Percentiles rank a stretch among this genome's conserved stretches.
Conservation (phyloP, 1,140 invertebrate species). For the Panonychus citri region DNA sequence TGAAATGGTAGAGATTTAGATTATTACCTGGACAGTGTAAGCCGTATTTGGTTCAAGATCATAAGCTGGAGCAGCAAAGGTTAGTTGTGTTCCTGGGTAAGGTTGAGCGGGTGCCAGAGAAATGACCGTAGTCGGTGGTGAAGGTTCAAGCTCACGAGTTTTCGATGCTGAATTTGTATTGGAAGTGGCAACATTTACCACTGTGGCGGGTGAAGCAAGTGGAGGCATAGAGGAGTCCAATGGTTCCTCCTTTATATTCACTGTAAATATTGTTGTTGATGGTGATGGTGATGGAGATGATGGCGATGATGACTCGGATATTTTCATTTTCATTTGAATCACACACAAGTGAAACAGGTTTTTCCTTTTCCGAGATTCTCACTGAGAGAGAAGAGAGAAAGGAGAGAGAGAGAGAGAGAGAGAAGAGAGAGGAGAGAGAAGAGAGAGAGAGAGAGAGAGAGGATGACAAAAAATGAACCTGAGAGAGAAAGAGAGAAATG, state of each 20-base stretch:
- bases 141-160: slow-evolving; percentile 8
- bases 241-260: slow-evolving; percentile 7
- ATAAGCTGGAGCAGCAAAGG: slow-evolving; percentile 11
- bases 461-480: neutral
- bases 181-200: slow-evolving; percentile 1
- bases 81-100: slow-evolving; percentile 9
- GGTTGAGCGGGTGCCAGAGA: slow-evolving; percentile 10
- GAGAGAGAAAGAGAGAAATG: neutral
- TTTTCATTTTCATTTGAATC: neutral
- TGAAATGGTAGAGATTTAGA: too few species aligned
- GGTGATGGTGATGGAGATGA: neutral
- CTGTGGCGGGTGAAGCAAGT: slow-evolving; percentile 6
- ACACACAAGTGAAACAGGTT: neutral
- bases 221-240: slow-evolving; percentile 8
- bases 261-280: neutral
- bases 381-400: neutral
- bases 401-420: neutral
- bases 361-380: neutral
- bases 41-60: slow-evolving; percentile 4
- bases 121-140: slow-evolving; percentile 10
- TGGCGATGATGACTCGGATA: neutral
- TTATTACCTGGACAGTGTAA: slow-evolving; percentile 11
- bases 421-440: neutral
- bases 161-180: neutral
- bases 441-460: neutral